Conservation (phyloP, 1,140 invertebrate genomes). For the Geopemphigus sp. region DNA sequence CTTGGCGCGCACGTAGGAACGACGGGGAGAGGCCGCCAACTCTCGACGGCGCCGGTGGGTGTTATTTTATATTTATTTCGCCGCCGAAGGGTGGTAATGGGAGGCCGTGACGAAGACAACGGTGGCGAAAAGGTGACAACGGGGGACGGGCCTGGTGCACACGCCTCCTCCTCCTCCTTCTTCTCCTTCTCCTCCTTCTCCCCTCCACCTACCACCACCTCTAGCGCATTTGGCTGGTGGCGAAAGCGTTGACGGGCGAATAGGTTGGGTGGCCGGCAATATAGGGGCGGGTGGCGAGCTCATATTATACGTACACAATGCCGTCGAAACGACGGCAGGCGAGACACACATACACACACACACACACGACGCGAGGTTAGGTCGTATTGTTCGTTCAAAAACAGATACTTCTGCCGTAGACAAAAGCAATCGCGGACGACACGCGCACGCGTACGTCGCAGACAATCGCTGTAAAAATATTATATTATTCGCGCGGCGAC, state of each 20-base stretch:
- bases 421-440: constrained; percentile 24
- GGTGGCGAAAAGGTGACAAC: constrained; percentile 34
- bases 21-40: too few species aligned
- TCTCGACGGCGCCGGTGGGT: constrained; percentile 1
- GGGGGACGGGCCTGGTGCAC: constrained; percentile 20
- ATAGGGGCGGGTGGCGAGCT: neutral
- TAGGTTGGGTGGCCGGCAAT: neutral
- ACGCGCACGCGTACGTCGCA: neutral
- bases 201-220: too few species aligned
- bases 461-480: neutral
- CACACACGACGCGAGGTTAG: neutral
- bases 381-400: constrained; percentile 37
- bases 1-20: neutral
- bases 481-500: neutral
- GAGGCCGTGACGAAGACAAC: neutral
- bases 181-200: too few species aligned
- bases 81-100: neutral
- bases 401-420: constrained; percentile 17
- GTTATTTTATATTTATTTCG: constrained; percentile 17
- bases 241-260: too few species aligned
- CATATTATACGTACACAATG: neutral
- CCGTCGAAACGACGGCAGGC: neutral
- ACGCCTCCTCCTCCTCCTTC: constrained; percentile 12
- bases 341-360: neutral
- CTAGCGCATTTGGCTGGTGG: neutral